Base-by-base conservation (phyloP, 2,888 invertebrate species). In the Leptopilina drosophilae region DNA sequence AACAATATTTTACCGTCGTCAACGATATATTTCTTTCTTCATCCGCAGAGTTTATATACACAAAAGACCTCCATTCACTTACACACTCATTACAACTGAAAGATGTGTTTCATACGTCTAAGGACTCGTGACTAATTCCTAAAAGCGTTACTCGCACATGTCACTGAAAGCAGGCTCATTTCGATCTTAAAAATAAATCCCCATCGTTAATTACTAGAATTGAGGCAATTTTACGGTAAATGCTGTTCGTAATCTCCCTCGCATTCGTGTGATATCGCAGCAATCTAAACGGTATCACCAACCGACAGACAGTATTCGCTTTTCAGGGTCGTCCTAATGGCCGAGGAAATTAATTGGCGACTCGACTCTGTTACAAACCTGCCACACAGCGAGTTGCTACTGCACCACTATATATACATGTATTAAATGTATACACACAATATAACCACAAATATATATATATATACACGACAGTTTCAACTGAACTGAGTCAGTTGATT, bases 201-300 rank as follows among this genome's bases (percentile, higher is more conserved):
- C 9, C 26, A n/a, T 73, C 73, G 26, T 73, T 73, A 59, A 73
- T 73, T 59, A 40, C 73, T 33, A 56, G 56, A 56, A 73, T 56
- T 11, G 56, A 73, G 56, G 73, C 40, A 73, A 73, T 73, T 73
- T 73, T 73, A 73, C 56, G 73, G 73, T 59, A n/a, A 53, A 11
- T 40, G 53, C 73, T 56, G 26, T 73, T n/a, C 56, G 56, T 56
- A 73, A 73, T 73, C 73, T 73, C 73, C 14, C 73, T 73, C 33
- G 56, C 69, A 26, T 26, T 5, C 73, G 73, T 73, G 73, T 59
- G 56, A 73, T 73, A 73, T 73, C 73, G 56, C 73, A 40, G 15
- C 73, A 26, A 73, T 73, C 73, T 73, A 73, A 73, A 73, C 15
- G 73, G 73, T 73, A 73, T 73, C 73, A n/a, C 56, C 56, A n/a